Base-by-base conservation (phyloP, 2,888 invertebrate species). In the Parnassius mnemosyne region DNA sequence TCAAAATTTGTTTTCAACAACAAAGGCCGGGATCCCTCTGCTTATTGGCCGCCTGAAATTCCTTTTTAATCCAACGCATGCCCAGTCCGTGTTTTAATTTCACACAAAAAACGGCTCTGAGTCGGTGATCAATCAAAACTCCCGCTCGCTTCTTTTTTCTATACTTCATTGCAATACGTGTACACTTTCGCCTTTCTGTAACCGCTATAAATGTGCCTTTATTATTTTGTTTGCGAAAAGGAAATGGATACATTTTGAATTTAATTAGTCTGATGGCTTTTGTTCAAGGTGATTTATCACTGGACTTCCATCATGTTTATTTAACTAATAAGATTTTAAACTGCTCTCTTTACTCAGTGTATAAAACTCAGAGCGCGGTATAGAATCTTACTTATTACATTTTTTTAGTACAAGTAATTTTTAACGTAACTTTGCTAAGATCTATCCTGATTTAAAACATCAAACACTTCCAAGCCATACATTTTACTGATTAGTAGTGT, bases 101-200 rank as follows among this genome's bases (percentile, higher is more conserved):
- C 85, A 86, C 85, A 87, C 86, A 90, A 91, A 89, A 87, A 91
- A 83, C 81, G 72, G 80, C 82, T 81, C 73, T 71, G 83, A 84
- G 80, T 83, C 79, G 90, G 91, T 91, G 90, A 91, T 91, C 91
- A 91, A 91, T 91, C 91, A 91, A 87, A 89, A 85, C 82, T 81
- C 82, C 80, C 78, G 84, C 78, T 79, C 78, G 78, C 76, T 87
- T 80, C 77, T 79, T 84, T 79, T 87, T 85, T 84, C 83, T 85
- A 83, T 81, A 84, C 85, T 85, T 83, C 83, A 85, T 83, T 85
- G 87, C 89, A 86, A 83, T 87, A 85, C 83, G 83, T 52, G 71
- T 69, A 72, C 69, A 73, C 87, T 89, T 89, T 89, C 84, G 87
- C 80, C 80, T 79, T 78, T 81, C 81, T 81, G 87, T 84, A 84